Conservation (phyloP, 2,888 invertebrate species). For the Lepidocyrtoides sp. region DNA sequence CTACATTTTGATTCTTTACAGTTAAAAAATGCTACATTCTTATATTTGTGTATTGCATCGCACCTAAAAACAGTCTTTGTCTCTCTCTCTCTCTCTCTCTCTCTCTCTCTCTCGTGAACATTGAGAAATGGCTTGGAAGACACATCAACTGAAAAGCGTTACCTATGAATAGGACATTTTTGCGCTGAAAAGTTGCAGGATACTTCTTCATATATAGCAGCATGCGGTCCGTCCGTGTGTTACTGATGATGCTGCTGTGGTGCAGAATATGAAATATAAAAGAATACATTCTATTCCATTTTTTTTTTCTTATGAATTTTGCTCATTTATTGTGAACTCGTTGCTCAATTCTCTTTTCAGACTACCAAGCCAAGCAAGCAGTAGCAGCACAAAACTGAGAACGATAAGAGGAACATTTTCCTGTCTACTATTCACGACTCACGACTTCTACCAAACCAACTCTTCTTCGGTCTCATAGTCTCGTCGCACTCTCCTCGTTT, state of each 20-base stretch:
- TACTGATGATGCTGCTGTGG: background rate
- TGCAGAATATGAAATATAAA: background rate
- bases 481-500: background rate
- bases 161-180: background rate
- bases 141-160: conserved; percentile 5
- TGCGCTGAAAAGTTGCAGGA: background rate
- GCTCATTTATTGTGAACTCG: conserved; percentile 19
- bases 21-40: too few relatives aligned
- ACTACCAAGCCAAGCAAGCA: conserved; percentile 45
- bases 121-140: conserved; percentile 6
- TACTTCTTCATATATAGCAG: conserved; percentile 7
- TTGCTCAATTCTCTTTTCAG: background rate
- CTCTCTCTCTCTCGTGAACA: background rate
- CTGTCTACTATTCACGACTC: conserved; percentile 22
- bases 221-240: background rate
- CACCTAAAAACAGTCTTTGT: background rate
- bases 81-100: background rate
- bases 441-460: background rate
- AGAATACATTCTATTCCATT: background rate
- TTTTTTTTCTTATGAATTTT: background rate
- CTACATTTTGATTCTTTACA: conserved; percentile 50
- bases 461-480: background rate
- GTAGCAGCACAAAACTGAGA: background rate
- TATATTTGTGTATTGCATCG: conserved; percentile 8
- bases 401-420: conserved; percentile 50